Evolutionary conservation across 2,888 invertebrate genomes (phyloP).

Genomic region (Elmis aenea): DNA sequence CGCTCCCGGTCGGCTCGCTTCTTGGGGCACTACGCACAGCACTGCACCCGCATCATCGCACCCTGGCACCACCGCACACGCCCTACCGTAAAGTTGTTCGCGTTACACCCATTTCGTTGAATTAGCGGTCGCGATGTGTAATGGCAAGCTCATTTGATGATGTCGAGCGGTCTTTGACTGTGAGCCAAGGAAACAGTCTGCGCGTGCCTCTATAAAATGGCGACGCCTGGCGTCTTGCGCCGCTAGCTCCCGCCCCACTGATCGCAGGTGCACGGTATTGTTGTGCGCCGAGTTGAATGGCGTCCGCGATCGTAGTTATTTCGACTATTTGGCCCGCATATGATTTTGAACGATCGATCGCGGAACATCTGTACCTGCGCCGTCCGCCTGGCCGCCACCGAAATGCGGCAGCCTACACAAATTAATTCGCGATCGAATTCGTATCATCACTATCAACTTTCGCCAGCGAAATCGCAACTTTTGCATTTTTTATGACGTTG

Average conservation of each 20-base stretch:
- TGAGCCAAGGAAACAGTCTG: constrained; percentile 22
- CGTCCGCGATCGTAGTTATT: constrained; percentile 7
- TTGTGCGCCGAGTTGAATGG: constrained; percentile 21
- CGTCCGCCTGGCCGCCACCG: constrained; percentile 10
- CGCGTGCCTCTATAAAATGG: constrained; percentile 33
- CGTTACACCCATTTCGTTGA: constrained; percentile 36
- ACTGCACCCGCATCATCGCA: constrained; percentile 26
- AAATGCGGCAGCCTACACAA: constrained; percentile 16
- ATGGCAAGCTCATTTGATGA: constrained; percentile 4
- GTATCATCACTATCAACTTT: constrained; percentile 3
- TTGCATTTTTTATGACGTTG: no score
- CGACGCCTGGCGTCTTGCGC: constrained; percentile 35
- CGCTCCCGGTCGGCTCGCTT: constrained; percentile 15
- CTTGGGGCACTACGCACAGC: constrained; percentile 16
- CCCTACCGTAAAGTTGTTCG: constrained; percentile 31
- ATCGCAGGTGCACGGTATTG: constrained; percentile 22
- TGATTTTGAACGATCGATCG: constrained; percentile 19
- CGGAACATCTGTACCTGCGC: constrained; percentile 20
- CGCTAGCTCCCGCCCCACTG: no score
- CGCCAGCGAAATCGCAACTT: no score
- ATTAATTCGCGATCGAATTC: constrained; percentile 9
- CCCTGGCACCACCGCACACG: constrained; percentile 32
- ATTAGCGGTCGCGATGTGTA: constrained; percentile 25
- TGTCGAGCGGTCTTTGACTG: constrained; percentile 19
- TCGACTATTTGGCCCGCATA: constrained; percentile 10